Base-by-base conservation (phyloP, 92 coral and sea anemone species). In the Nematostella vectensis region DNA sequence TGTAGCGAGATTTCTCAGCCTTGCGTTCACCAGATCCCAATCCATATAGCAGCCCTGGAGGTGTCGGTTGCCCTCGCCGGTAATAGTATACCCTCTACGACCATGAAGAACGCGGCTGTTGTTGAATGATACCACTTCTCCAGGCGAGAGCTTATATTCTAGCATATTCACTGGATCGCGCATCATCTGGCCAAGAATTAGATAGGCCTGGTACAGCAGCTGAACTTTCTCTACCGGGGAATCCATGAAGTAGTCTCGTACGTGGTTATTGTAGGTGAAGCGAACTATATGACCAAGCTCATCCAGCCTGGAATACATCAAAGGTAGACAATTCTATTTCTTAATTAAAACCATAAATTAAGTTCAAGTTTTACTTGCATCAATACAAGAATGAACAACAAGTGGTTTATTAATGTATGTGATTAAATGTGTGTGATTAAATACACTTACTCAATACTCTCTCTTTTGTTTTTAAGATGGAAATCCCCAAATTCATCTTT, bases 101-200 rank as follows among this genome's bases (percentile, higher is more conserved):
- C 95, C 98, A 52, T 91, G 98, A 26, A 85, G 68, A 15, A 85
- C 72, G 3, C 98, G 74, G 24, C 73, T 72, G 65, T 91, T 91
- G 54, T 85, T 87, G 39, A 77, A 59, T 17, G 80, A 72, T n/a
- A 78, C 59, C 72, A 77, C 55, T 26, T 88, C 93, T 4, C 96
- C 96, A 21, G 93, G 68, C 16, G 10, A 3, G 74, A 89, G 43
- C 65, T 89, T 89, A 54, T 74, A 59, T 52, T 79, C 83, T 1
- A 84, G 60, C 38, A 37, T 71, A 58, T 84, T 84, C 25, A 70
- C 64, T 2, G 87, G 77, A 30, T 84, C 83, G 40, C 80, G 55
- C 71, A 76, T 48, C 83, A 84, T 66, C 25, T 51, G 54, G 17
- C 94, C 87, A 25, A 84, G 47, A 53, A 68, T 50, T 25, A 79